phyloP scores from a whole-genome alignment of 2,888 invertebrate species.

The Temnothorax ravouxi region DNA sequence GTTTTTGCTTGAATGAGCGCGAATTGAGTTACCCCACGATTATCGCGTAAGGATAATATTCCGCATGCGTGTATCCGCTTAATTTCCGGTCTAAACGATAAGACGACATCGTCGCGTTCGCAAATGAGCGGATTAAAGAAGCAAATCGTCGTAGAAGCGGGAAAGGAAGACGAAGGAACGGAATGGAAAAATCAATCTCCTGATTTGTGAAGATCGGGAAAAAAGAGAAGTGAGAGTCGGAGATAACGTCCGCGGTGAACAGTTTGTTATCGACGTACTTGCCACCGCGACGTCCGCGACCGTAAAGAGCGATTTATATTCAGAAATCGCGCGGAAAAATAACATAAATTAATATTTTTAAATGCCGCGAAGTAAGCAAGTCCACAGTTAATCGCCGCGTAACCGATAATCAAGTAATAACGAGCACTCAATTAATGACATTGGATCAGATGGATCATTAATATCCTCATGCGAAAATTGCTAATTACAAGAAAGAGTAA shows the following conservation, averaged over 20 bases:
- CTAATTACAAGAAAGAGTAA: constrained; percentile 31
- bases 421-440: constrained; percentile 5
- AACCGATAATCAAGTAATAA: constrained; percentile 47
- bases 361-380: background rate
- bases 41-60: constrained; percentile 61
- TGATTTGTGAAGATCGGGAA: constrained; percentile 24
- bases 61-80: constrained; percentile 58
- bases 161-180: constrained; percentile 17
- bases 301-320: constrained; percentile 28
- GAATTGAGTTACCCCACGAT: constrained; percentile 60
- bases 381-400: background rate
- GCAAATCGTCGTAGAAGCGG: constrained; percentile 26
- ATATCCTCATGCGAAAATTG: constrained; percentile 13
- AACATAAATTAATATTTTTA: constrained; percentile 30
- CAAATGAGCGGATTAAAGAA: constrained; percentile 14
- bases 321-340: background rate
- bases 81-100: constrained; percentile 67
- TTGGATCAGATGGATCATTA: constrained; percentile 11
- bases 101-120: constrained; percentile 24
- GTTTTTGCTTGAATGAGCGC: constrained; percentile 51
- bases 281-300: background rate
- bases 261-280: constrained; percentile 14
- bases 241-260: background rate
- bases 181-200: constrained; percentile 11
- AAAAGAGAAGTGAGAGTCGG: constrained; percentile 2